Base-by-base conservation (phyloP, 2,888 invertebrate genomes). In the Arge pagana region DNA sequence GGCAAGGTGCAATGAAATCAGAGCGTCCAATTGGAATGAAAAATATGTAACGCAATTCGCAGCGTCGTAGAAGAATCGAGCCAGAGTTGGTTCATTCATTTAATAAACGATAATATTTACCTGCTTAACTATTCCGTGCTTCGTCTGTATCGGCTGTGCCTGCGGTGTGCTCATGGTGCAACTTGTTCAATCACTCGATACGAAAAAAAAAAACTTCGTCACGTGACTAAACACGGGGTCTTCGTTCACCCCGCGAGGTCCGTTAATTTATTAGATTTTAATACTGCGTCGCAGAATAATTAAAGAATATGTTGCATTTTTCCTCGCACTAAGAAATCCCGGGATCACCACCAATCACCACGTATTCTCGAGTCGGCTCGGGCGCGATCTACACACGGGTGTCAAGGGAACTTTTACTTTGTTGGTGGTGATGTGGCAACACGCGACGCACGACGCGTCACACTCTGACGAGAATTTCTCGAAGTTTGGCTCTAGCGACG, bases 81-180 rank as follows among this genome's bases (percentile, higher is more conserved):
- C 11, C 28, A 11, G 4, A 5, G 0, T 11, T 11, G 18, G n/a
- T 4, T 13, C 4, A n/a, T n/a, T n/a, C n/a, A 13, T 39, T 49
- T 21, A 26, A 36, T 16, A 40, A 39, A 37, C 51, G 26, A 48
- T 31, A 40, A n/a, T 40, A 70, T 75, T 78, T 73, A 83, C 85
- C 80, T 84, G 83, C 75, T 85, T 85, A 53, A 85, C 83, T 69
- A 83, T 80, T 63, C 84, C 84, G 68, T 78, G 77, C 74, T 80
- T 80, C 61, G 73, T 73, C 61, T 76, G 77, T 65, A 70, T 76
- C 70, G 77, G 75, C 65, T 74, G 80, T 70, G 78, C 56, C 36
- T 8, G 36, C 3, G 36, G 15, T 19, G 30, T n/a, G 60, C 39
- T 52, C 52, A 52, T 52, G 26, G 39, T 48, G 52, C 26, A 18